A percentile compares a stretch with the other conserved stretches of the same genome.
phyloP scores from a whole-genome alignment of 2,797 vertebrate species.

The Eulemur rubriventer region DNA sequence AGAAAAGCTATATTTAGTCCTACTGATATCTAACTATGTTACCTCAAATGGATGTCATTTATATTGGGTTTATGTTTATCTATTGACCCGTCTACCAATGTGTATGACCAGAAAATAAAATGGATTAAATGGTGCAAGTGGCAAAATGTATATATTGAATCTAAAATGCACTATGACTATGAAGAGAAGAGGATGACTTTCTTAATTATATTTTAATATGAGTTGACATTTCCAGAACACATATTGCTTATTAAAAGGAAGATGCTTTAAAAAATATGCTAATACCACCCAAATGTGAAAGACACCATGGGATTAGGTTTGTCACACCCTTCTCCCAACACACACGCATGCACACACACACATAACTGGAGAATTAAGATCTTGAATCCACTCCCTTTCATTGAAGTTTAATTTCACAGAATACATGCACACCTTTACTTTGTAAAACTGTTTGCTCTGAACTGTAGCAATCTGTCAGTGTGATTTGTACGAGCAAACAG shows the following conservation, averaged over 20 bases:
- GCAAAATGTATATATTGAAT: slow-evolving; percentile 20
- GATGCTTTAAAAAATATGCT: not conserved
- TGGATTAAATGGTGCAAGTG: not conserved
- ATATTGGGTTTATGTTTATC: not conserved
- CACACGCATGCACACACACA: not conserved
- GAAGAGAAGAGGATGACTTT: slow-evolving; percentile 21
- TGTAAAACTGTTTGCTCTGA: not conserved
- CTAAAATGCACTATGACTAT: not conserved
- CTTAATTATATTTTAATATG: slow-evolving; percentile 49
- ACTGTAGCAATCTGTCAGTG: not conserved
- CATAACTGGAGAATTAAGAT: not conserved
- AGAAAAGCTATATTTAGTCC: not conserved
- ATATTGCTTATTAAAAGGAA: not conserved
- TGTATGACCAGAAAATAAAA: not conserved
- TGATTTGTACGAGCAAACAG: not conserved
- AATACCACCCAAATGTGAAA: not conserved
- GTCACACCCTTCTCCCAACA: not conserved
- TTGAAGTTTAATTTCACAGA: not conserved
- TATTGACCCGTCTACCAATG: not conserved
- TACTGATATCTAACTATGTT: not conserved
- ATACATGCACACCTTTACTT: not conserved
- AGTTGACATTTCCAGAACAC: slow-evolving; percentile 47
- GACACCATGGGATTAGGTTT: not conserved
- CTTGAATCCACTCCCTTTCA: not conserved
- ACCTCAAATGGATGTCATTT: not conserved